Percentiles rank a stretch among this genome's conserved stretches.
phyloP scores from a whole-genome alignment of 2,888 invertebrate species.

The Andrena bicolor region DNA sequence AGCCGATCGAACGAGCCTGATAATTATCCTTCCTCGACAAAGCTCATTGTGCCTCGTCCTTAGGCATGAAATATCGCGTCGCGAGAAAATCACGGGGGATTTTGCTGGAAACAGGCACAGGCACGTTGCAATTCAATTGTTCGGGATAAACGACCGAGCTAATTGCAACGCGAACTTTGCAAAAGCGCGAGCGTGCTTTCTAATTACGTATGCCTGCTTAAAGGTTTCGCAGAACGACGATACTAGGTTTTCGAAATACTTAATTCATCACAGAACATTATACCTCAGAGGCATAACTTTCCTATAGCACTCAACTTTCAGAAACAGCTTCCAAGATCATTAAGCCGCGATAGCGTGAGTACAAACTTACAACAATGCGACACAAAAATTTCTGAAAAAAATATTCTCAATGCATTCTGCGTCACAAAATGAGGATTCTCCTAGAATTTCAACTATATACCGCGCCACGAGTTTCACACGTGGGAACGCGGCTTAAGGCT shows the following conservation, averaged over 20 bases:
- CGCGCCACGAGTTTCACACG: too few species aligned
- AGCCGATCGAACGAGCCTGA: conserved; percentile 24
- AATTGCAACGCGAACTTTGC: conserved; percentile 5
- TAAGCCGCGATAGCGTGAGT: too few species aligned
- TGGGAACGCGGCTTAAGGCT: too few species aligned
- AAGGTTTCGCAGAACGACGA: not conserved
- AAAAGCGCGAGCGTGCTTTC: not conserved
- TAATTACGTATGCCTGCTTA: not conserved
- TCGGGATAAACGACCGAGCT: not conserved
- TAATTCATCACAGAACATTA: not conserved
- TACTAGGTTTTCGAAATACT: not conserved
- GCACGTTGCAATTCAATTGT: conserved; percentile 32
- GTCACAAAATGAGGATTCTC: too few species aligned
- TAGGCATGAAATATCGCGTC: conserved; percentile 14
- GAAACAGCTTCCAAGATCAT: too few species aligned
- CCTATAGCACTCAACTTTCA: too few species aligned
- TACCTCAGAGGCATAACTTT: too few species aligned
- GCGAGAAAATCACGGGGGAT: not conserved
- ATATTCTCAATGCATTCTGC: too few species aligned
- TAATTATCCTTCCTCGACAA: conserved; percentile 27
- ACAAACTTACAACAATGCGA: too few species aligned
- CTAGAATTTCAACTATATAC: too few species aligned
- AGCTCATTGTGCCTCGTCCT: conserved; percentile 33
- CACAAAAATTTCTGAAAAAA: too few species aligned
- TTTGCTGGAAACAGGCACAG: conserved; percentile 17